Evolutionary conservation across 1,140 invertebrate genomes (phyloP), one percentile per base, ranked within the genome.

Genomic region (Melanaphis sacchari): DNA sequence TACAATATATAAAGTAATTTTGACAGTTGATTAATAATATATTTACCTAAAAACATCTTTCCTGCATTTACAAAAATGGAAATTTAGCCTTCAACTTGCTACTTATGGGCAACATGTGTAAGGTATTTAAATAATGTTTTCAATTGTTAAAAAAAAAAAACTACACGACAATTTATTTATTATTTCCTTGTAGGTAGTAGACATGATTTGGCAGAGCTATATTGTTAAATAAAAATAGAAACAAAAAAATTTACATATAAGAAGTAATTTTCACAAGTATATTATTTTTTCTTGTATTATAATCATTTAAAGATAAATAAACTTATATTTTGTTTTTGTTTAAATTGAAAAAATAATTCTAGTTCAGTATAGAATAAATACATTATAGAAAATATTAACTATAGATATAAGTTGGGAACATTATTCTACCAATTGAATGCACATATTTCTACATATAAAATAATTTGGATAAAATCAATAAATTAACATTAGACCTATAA

Each of bases 81-180:
- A 92, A 40, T 40, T 85, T 93, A 93, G 76, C 91, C 91, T 93
- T 93, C 91, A 93, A 93, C 91, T 93, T 93, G 81, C 91, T 93
- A 93, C 81, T 93, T 93, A 93, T 93, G 91, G 91, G 76, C 91
- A 93, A 93, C 91, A 54, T 85, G 43, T 93, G 43, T 85, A 84
- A 93, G 18, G 91, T 82, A 93, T 93, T 93, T 93, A 85, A 93
- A 93, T 93, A 49, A 93, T 82, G 91, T 85, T 93, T 91, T 85
- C 81, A 85, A 93, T 93, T 93, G 81, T 93, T 93, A 31, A 46
- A 76, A 92, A 89, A 88, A 66, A 82, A 93, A 84, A 22, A 54
- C 43, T 84, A 93, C 81, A 41, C 54, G 81, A 85, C 46, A 49
- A 85, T 93, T 52, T 84, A 93, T 93, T 93, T 93, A 85, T 93